Conservation (phyloP, 2,888 invertebrate genomes). For the Acleris cristana region DNA sequence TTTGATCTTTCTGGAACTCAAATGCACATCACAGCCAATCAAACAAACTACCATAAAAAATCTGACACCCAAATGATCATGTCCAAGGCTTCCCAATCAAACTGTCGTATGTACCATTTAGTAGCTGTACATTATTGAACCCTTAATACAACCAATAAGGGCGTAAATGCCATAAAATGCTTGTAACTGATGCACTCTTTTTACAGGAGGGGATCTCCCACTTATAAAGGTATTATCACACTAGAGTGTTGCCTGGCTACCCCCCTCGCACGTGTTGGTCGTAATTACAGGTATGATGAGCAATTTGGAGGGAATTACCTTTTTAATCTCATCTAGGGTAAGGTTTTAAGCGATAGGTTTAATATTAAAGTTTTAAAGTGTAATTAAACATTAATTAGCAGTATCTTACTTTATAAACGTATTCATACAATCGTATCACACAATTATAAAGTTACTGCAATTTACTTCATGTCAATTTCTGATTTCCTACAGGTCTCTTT, state of each 20-base stretch:
- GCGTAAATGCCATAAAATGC: no score
- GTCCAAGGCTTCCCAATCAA: neutral
- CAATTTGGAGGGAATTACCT: constrained; percentile 71
- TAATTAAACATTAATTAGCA: constrained; percentile 1
- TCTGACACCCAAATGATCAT: constrained; percentile 18
- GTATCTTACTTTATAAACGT: neutral
- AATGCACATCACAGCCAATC: constrained; percentile 2
- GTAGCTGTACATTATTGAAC: no score
- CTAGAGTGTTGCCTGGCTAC: constrained; percentile 65
- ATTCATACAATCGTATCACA: neutral
- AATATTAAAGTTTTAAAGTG: constrained; percentile 24
- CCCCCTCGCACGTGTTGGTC: constrained; percentile 61
- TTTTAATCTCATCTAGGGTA: constrained; percentile 63
- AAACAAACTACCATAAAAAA: constrained; percentile 14
- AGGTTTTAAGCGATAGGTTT: constrained; percentile 27
- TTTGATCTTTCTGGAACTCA: no score
- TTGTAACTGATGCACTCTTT: no score
- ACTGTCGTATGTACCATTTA: no score
- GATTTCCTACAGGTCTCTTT: no score
- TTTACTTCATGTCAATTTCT: no score
- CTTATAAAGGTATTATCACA: constrained; percentile 44
- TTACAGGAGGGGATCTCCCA: constrained; percentile 11
- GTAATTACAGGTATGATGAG: constrained; percentile 70
- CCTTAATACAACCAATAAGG: no score
- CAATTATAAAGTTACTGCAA: neutral